A percentile compares a stretch with the other conserved stretches of the same genome.
phyloP scores from a whole-genome alignment of 2,888 invertebrate species.

The Trisateles emortualis region DNA sequence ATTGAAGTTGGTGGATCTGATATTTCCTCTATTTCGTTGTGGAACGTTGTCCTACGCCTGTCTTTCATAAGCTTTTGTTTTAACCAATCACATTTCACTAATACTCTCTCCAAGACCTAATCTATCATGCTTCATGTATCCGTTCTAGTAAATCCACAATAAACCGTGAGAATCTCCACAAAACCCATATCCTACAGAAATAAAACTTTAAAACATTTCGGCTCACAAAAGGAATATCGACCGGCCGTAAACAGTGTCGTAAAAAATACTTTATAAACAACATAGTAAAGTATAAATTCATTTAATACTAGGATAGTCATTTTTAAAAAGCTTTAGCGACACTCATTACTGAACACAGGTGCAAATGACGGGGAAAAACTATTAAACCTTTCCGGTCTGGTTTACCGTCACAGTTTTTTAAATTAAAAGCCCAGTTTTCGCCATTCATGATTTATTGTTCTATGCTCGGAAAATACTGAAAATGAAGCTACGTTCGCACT shows the following conservation, averaged over 20 bases:
- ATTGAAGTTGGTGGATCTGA: too few relatives aligned
- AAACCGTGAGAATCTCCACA: background rate
- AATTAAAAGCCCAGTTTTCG: conserved; percentile 1
- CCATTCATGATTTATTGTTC: background rate
- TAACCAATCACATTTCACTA: too few relatives aligned
- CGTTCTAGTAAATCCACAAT: background rate
- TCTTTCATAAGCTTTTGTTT: too few relatives aligned
- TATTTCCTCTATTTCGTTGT: too few relatives aligned
- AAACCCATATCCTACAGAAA: background rate
- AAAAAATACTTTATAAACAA: background rate
- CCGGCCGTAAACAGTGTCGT: background rate
- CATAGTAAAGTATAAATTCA: background rate
- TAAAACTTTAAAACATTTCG: background rate
- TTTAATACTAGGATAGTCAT: conserved; percentile 4
- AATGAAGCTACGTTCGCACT: background rate
- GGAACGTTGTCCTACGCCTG: too few relatives aligned
- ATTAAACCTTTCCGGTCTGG: conserved; percentile 13
- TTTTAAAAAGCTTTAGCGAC: conserved; percentile 15
- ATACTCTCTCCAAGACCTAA: too few relatives aligned
- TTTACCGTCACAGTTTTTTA: background rate
- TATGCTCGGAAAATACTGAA: background rate
- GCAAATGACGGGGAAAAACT: conserved; percentile 18
- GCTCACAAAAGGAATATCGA: background rate
- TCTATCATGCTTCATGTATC: too few relatives aligned
- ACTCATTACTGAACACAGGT: conserved; percentile 31